Evolutionary conservation across 2,888 invertebrate genomes (phyloP), one percentile per base, ranked within the genome.

Genomic region (Endotricha flammealis): DNA sequence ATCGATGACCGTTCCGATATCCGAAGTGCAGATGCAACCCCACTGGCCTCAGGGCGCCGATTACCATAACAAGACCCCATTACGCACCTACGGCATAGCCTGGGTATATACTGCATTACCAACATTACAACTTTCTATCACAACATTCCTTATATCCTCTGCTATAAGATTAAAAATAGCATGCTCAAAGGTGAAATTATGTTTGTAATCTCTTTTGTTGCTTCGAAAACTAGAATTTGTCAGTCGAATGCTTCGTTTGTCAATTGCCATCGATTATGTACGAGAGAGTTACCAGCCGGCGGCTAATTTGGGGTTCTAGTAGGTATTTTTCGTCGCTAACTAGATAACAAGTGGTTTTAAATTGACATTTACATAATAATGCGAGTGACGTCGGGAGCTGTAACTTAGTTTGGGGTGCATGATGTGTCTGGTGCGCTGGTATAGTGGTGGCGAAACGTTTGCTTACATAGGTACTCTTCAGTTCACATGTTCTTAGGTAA

Each of bases 291-390:
- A 69, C 57, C 74, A 68, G 85, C 86, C 86, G 61, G 53, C 50
- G 85, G 85, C 82, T 73, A 79, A 74, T 73, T 67, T 70, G 60
- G 82, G 75, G 74, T 64, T 55, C 52, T 64, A 64, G 65, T 81
- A 83, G 82, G 80, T 80, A 83, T 86, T 86, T 83, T 81, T 83
- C 75, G 73, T 65, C 64, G 60, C 80, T 86, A 86, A 86, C 85
- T 85, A 85, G 82, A 82, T 86, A 86, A 86, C 85, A 82, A 86
- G 85, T 85, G 85, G 85, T 80, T 85, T 83, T 71, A 82, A 86
- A 86, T 86, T 85, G 79, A 70, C 72, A 85, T 86, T 78, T 85
- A 75, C 85, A 86, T 86, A 80, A 82, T 82, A 47, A 36, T 44
- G 41, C 30, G 33, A 42, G 32, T 11, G 25, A 20, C n/a, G 20